Evolutionary conservation across 1,140 invertebrate genomes (phyloP), one percentile per base, ranked within the genome.

Genomic region (Marisa cornuarietis): DNA sequence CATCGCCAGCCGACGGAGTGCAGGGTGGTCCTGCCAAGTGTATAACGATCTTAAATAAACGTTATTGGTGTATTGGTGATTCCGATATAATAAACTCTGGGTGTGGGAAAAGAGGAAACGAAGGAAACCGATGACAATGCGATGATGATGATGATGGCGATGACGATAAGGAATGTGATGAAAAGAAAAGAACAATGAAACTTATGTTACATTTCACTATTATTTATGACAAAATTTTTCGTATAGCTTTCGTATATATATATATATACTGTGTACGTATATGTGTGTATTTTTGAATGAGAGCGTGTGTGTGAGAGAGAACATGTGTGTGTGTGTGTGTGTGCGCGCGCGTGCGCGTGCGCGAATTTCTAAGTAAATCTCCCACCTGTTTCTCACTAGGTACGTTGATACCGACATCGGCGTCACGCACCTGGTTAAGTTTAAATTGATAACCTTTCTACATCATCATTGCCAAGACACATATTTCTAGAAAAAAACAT

Each of bases 241-340:
- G 4, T 42, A 42, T 7, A 26, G 14, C 20, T 63, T 63, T 63
- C 62, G 7, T 4, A 20, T n/a, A 63, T 18, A 63, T 4, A n/a
- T 18, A 20, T 18, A 63, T 18, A 18, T 4, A 18, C 1, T n/a
- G 62, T n/a, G 62, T n/a, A 7, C 3, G 3, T 3, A n/a, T n/a
- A 6, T 1, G 62, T 63, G 62, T 63, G 6, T 63, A 54, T 62
- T 1, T 63, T 14, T 75, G 31, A 62, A 54, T 75, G 1, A 62
- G 54, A 49, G 31, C 62, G 73, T 75, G 1, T 75, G 73, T 65
- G 1, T 75, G 61, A 62, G 18, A 62, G 73, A 62, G 1, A 31
- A 61, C 63, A 1, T 75, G 54, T 74, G 31, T 75, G 73, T 75
- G 31, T 75, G 73, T 75, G 31, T 75, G 73, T 75, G 31, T 63